phyloP scores from a whole-genome alignment of 1,140 invertebrate genomes.

The Alviniconcha marisindica region DNA sequence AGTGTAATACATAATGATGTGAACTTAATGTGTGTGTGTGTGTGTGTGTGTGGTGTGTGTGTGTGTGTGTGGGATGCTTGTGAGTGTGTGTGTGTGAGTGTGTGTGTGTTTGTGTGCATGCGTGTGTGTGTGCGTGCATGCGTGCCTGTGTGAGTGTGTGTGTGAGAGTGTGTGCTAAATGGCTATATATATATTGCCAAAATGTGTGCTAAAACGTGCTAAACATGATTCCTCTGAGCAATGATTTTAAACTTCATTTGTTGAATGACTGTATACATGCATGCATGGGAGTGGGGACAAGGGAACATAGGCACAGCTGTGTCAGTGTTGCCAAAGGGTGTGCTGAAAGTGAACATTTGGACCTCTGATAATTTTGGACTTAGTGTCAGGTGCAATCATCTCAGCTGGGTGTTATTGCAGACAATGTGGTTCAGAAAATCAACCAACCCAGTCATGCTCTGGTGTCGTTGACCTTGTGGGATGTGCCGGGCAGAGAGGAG shows the following conservation, averaged over 20 bases:
- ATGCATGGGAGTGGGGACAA: neutral
- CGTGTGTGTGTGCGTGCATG: conserved; percentile 15
- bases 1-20: no score
- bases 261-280: neutral
- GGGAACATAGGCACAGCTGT: no score
- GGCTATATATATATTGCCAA: neutral
- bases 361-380: neutral
- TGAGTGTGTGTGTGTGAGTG: no score
- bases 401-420: conserved; percentile 45
- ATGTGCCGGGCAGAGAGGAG: conserved; percentile 69
- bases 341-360: no score
- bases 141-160: neutral
- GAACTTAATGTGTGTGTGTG: no score
- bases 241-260: neutral
- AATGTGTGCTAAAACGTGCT: neutral
- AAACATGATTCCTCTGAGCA: neutral
- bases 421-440: conserved; percentile 67
- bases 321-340: no score
- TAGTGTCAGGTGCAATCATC: neutral
- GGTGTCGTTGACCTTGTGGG: conserved; percentile 68
- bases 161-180: conserved; percentile 23
- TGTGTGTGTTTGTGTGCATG: conserved; percentile 18
- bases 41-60: no score
- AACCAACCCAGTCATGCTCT: conserved; percentile 67
- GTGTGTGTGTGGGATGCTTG: no score